These are phyloP conservation scores for Microtus oregoni DNA, from an alignment of 2,113 vertebrate species.

Conservation along the genomic window DNA sequence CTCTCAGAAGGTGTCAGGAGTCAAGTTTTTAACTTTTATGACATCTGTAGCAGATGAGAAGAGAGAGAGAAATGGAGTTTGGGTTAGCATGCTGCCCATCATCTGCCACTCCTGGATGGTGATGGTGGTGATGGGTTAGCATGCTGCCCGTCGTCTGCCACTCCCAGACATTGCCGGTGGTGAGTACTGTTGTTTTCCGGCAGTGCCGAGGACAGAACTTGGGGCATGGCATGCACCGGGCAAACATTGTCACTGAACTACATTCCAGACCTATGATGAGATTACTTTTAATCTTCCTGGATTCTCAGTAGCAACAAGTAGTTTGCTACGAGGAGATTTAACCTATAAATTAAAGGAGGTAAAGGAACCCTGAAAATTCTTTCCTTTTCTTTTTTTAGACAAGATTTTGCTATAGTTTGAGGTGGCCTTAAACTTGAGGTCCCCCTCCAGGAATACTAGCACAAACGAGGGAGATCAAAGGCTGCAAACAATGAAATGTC, in stretches of 20 bases:
- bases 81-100: background rate
- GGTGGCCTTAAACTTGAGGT: background rate
- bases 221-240: too few relatives aligned
- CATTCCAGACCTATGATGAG: background rate
- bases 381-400: background rate
- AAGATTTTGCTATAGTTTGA: background rate
- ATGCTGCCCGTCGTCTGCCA: too few relatives aligned
- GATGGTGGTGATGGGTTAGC: background rate
- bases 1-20: background rate
- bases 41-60: background rate
- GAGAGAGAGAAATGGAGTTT: conserved; percentile 16
- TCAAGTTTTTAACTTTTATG: background rate
- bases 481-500: conserved; percentile 3
- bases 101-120: too few relatives aligned
- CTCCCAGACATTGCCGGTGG: too few relatives aligned
- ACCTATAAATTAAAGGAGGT: background rate
- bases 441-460: background rate
- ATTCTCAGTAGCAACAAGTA: conserved; percentile 10
- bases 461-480: background rate
- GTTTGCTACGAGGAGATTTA: conserved; percentile 8
- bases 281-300: background rate
- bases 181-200: conserved; percentile 3
- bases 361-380: background rate
- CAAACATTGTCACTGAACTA: too few relatives aligned
- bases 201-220: background rate